phyloP scores from a whole-genome alignment of 2,888 invertebrate species.

The Pyrochroa serraticornis region DNA sequence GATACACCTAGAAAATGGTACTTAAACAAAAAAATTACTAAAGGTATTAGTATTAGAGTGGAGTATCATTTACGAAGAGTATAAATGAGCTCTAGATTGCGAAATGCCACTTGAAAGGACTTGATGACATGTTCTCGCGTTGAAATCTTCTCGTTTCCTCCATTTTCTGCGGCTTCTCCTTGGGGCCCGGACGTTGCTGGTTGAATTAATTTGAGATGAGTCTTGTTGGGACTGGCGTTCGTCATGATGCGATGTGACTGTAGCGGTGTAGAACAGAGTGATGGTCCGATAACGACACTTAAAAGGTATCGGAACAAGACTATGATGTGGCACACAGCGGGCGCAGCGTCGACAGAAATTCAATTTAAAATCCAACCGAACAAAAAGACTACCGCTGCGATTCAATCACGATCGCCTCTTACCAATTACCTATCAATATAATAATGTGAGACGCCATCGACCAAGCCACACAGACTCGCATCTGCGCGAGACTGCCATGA shows the following conservation, averaged over 20 bases:
- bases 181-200: too few species aligned
- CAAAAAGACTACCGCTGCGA: conserved; percentile 54
- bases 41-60: too few species aligned
- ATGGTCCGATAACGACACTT: conserved; percentile 46
- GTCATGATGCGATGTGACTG: conserved; percentile 39
- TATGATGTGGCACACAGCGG: conserved; percentile 41
- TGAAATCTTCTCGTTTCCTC: too few species aligned
- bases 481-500: background rate
- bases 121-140: too few species aligned
- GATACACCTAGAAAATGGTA: too few species aligned
- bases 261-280: conserved; percentile 36
- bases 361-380: conserved; percentile 53
- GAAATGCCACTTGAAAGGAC: too few species aligned
- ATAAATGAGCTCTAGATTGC: too few species aligned
- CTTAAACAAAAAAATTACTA: too few species aligned
- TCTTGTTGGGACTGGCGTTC: background rate
- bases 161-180: too few species aligned
- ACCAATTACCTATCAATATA: conserved; percentile 51
- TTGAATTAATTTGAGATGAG: too few species aligned
- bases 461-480: background rate
- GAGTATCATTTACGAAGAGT: too few species aligned
- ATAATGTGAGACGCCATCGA: conserved; percentile 32
- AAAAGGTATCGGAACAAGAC: conserved; percentile 50
- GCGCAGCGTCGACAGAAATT: conserved; percentile 49
- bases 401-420: conserved; percentile 54